Percentiles rank a stretch among this genome's conserved stretches.
Evolutionary conservation across 2,797 vertebrate genomes (phyloP).

Genomic region (Ibycter americanus): DNA sequence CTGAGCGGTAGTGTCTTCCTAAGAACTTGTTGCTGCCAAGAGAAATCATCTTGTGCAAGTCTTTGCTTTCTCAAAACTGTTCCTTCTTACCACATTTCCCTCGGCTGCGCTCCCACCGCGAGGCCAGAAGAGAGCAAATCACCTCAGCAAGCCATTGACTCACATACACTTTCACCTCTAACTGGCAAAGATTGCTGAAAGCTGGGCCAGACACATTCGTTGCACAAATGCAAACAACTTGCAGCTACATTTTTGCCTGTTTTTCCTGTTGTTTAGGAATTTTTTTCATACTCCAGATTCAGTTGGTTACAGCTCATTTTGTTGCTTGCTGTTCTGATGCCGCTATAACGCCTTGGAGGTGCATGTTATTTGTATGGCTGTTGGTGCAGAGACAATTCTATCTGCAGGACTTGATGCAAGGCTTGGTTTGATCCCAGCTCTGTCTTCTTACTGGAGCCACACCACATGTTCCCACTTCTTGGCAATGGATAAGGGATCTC

Average conservation of each 20-base stretch:
- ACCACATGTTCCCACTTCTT: not conserved
- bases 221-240: not conserved
- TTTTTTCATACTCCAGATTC: not conserved
- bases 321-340: not conserved
- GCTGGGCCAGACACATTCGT: not conserved
- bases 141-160: not conserved
- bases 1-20: not conserved
- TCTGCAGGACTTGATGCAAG: not conserved
- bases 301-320: not conserved
- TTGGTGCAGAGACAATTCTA: not conserved
- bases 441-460: not conserved
- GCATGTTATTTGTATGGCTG: fast-evolving
- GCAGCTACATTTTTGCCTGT: not conserved
- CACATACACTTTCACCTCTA: not conserved
- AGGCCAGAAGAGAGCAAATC: not conserved
- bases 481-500: not conserved
- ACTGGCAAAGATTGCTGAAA: not conserved
- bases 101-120: not conserved
- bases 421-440: not conserved
- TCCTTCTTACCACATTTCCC: not conserved
- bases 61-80: not conserved
- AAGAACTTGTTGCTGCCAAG: not conserved
- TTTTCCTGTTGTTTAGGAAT: not conserved
- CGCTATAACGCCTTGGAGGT: not conserved
- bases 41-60: not conserved